Percentiles rank a stretch among this genome's conserved stretches.
Evolutionary conservation across 2,888 invertebrate genomes (phyloP).

Genomic region (Myopa tessellatipennis): DNA sequence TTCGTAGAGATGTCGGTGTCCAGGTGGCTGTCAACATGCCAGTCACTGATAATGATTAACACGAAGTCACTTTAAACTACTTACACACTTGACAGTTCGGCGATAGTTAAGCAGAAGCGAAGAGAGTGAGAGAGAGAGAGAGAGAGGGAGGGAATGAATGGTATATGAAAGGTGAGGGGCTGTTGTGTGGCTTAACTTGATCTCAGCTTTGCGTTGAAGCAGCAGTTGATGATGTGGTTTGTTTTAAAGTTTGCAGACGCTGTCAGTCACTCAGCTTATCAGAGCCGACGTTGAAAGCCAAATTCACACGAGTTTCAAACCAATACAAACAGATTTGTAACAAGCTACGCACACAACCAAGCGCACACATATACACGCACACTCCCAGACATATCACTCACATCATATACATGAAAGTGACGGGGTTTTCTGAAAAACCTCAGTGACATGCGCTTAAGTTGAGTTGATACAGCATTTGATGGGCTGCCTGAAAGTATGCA

Average conservation of each 20-base stretch:
- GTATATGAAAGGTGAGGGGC: background rate
- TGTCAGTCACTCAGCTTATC: conserved; percentile 30
- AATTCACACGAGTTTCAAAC: background rate
- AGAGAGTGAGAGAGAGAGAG: background rate
- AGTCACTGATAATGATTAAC: conserved; percentile 63
- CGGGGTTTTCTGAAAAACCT: background rate
- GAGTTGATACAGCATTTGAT: conserved; percentile 36
- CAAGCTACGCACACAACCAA: background rate
- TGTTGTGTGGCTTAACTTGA: background rate
- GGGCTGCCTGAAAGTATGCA: conserved; percentile 54
- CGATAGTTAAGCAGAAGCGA: no score
- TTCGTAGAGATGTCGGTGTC: conserved; percentile 58
- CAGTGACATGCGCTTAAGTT: background rate
- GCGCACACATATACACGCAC: background rate
- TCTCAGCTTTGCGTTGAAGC: background rate
- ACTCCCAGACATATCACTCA: no score
- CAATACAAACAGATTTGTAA: conserved; percentile 9
- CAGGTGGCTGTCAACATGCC: conserved; percentile 64
- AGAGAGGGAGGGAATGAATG: background rate
- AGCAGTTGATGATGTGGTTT: conserved; percentile 15
- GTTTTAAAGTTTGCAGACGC: conserved; percentile 29
- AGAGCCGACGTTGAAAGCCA: background rate
- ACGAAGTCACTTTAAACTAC: conserved; percentile 22
- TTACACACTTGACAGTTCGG: background rate
- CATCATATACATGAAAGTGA: background rate